A percentile compares a stretch with the other conserved stretches of the same genome.
Conservation (phyloP, 2,888 invertebrate species). For the Eupithecia subumbrata region DNA sequence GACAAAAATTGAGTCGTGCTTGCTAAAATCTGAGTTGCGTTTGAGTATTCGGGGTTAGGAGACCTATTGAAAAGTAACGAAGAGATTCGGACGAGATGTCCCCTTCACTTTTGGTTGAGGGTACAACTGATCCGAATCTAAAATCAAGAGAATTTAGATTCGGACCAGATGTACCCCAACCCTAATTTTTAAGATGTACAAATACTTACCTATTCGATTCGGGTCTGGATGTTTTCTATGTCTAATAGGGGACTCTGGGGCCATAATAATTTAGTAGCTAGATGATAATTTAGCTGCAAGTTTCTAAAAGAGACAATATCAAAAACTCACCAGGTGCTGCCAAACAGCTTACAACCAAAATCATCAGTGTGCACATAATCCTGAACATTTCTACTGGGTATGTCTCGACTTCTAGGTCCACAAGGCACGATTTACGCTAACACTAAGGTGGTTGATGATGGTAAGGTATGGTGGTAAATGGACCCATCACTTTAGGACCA, state of each 20-base stretch:
- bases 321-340: slow-evolving; percentile 61
- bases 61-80: too few relatives aligned
- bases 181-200: too few relatives aligned
- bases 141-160: too few relatives aligned
- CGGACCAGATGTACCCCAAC: too few relatives aligned
- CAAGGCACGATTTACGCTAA: not conserved
- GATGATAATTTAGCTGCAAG: not conserved
- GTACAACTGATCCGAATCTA: too few relatives aligned
- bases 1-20: too few relatives aligned
- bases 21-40: too few relatives aligned
- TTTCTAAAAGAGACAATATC: not conserved
- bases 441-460: not conserved
- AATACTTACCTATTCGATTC: not conserved
- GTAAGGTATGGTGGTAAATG: not conserved
- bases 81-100: too few relatives aligned
- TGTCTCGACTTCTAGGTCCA: not conserved
- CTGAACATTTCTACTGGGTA: slow-evolving; percentile 52
- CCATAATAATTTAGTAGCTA: not conserved
- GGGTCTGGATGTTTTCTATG: not conserved
- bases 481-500: slow-evolving; percentile 14
- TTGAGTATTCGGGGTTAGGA: too few relatives aligned
- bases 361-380: slow-evolving; percentile 47
- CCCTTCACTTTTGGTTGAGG: too few relatives aligned
- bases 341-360: slow-evolving; percentile 48
- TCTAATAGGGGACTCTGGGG: too few relatives aligned